Conservation (phyloP, 2,888 invertebrate genomes). For the Agriotes lineatus region DNA sequence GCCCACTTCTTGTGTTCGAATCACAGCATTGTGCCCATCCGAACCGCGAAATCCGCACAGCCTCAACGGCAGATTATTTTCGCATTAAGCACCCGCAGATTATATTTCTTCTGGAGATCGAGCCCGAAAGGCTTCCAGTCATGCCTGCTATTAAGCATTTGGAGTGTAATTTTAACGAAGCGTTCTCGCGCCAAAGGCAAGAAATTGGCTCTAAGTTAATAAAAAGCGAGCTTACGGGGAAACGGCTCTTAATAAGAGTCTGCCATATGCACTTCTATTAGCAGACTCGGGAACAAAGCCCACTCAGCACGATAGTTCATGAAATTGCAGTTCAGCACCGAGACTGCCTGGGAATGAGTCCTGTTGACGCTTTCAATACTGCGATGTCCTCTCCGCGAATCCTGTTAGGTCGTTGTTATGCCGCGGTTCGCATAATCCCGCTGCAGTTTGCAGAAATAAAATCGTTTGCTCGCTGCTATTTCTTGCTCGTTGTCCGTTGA, state of each 20-base stretch:
- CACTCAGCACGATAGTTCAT: constrained; percentile 35
- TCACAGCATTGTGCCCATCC: not conserved
- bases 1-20: not conserved
- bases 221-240: constrained; percentile 6
- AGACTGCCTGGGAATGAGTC: constrained; percentile 24
- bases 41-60: not conserved
- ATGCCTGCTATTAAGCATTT: constrained; percentile 1
- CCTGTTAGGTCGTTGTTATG: constrained; percentile 8
- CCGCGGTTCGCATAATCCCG: not conserved
- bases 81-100: not conserved
- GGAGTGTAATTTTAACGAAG: not conserved
- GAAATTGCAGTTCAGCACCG: constrained; percentile 35
- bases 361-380: constrained; percentile 37
- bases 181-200: not conserved
- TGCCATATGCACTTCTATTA: constrained; percentile 36
- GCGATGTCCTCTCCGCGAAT: not conserved
- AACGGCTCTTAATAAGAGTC: constrained; percentile 14
- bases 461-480: too few relatives aligned
- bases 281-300: constrained; percentile 28
- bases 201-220: constrained; percentile 3
- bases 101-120: not conserved
- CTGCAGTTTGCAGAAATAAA: not conserved
- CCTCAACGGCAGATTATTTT: not conserved
- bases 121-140: not conserved
- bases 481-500: too few relatives aligned